Evolutionary conservation across 2,888 invertebrate species (phyloP), one percentile per base, ranked within the genome.

Genomic region (Saturnia japonica): DNA sequence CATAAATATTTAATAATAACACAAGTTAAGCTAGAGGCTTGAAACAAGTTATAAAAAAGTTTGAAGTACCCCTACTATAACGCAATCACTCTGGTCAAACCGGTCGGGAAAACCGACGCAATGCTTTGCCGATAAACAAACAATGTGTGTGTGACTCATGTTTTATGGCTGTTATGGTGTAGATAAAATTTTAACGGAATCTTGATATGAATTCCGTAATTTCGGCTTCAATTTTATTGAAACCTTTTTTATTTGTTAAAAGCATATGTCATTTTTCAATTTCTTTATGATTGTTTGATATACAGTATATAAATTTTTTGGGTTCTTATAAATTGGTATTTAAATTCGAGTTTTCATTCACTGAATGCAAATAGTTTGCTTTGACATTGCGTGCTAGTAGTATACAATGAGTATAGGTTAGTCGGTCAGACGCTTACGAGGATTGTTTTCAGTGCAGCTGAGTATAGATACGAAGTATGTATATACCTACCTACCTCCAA

Each of bases 171-270:
- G 34, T 64, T n/a, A 64, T 64, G 64, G 64, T 64, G 64, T 64
- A 64, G 40, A 64, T 64, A 40, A 64, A 64, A 64, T n/a, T n/a
- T 64, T 64, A 64, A 64, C 64, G 64, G 64, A 64, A 64, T 64
- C 40, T 42, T 67, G 34, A 70, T 60, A 67, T 45, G 51, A 16
- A 40, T 40, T 64, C 40, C n/a, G 40, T 64, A 64, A 40, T 62
- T 34, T 34, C 34, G 34, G n/a, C n/a, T n/a, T n/a, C n/a, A n/a
- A n/a, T n/a, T n/a, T n/a, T n/a, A n/a, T n/a, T n/a, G n/a, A n/a
- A n/a, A n/a, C n/a, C n/a, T n/a, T n/a, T n/a, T n/a, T n/a, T n/a
- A n/a, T n/a, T n/a, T n/a, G n/a, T n/a, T n/a, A n/a, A n/a, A n/a
- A n/a, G n/a, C n/a, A n/a, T n/a, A n/a, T n/a, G 9, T 14, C 7